These are phyloP conservation scores for Microcebus griseorufus DNA, from an alignment of 2,113 vertebrate species.

Conservation along the genomic window DNA sequence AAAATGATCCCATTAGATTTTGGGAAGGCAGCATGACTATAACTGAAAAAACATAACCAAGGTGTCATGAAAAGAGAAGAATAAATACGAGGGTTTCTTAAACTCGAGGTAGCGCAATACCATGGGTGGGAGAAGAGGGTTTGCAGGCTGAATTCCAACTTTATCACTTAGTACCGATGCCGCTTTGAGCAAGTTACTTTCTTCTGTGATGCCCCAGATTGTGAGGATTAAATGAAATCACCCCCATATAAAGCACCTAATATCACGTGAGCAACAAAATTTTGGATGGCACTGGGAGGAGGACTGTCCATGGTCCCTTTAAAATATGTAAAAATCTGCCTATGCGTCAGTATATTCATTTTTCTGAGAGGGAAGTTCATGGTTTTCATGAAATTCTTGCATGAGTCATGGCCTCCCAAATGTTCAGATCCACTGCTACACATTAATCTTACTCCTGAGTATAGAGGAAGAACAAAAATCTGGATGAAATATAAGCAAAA, in stretches of 20 bases:
- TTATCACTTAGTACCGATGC: background rate
- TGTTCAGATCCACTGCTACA: background rate
- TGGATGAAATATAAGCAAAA: slow-evolving; percentile 5
- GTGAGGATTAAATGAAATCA: background rate
- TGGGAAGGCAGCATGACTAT: background rate
- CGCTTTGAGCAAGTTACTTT: background rate
- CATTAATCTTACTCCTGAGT: background rate
- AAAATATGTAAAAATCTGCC: slow-evolving; percentile 27
- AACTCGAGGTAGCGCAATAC: background rate
- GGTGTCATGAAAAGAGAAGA: background rate
- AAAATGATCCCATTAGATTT: background rate
- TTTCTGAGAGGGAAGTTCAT: background rate
- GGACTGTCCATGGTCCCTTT: background rate
- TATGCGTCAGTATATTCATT: background rate
- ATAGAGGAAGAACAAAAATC: background rate
- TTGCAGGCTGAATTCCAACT: background rate
- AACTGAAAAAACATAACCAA: background rate
- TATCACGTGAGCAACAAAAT: background rate
- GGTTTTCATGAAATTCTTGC: background rate
- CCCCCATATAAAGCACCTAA: background rate
- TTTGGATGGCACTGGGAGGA: background rate
- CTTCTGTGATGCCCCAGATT: background rate
- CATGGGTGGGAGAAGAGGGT: background rate
- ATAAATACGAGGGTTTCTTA: background rate
- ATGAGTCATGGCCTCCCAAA: background rate